Conservation (phyloP, 2,888 invertebrate species). For the Ichneumoninae sp. region DNA sequence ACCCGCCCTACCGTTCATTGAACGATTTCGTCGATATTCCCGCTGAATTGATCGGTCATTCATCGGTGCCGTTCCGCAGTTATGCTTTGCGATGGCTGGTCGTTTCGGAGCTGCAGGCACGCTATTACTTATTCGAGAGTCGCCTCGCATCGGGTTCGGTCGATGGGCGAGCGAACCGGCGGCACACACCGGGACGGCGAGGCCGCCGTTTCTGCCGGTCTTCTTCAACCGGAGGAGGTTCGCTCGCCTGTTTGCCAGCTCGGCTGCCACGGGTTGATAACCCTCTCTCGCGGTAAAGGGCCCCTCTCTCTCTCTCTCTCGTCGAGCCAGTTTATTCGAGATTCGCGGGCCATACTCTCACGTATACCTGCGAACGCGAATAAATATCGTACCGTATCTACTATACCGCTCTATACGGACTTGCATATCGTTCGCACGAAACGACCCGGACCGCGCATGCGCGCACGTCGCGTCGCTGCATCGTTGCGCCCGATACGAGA, state of each 20-base stretch:
- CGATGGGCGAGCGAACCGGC: conserved; percentile 52
- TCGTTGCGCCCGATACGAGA: conserved; percentile 42
- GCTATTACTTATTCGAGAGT: conserved; percentile 67
- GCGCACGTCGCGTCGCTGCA: conserved; percentile 18
- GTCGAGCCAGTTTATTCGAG: conserved; percentile 62
- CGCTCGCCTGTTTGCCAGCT: conserved; percentile 53
- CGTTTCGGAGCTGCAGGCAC: conserved; percentile 52
- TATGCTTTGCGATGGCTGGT: conserved; percentile 2
- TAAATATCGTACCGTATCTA: conserved; percentile 42
- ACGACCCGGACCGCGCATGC: conserved; percentile 9
- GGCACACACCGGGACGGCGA: conserved; percentile 31
- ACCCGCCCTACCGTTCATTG: background rate
- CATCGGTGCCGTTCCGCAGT: conserved; percentile 29
- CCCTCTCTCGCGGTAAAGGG: conserved; percentile 64
- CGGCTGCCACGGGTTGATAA: conserved; percentile 68
- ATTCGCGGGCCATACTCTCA: conserved; percentile 60
- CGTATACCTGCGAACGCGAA: conserved; percentile 57
- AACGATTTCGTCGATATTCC: background rate
- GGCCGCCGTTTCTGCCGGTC: conserved; percentile 69
- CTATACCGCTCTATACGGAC: background rate
- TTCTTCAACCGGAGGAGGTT: conserved; percentile 65
- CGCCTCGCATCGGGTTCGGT: conserved; percentile 60
- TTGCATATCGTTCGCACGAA: conserved; percentile 35
- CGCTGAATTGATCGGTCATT: conserved; percentile 34
- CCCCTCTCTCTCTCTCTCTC: conserved; percentile 22